Conservation (phyloP, 2,113 vertebrate genomes). For the Apus apus region DNA sequence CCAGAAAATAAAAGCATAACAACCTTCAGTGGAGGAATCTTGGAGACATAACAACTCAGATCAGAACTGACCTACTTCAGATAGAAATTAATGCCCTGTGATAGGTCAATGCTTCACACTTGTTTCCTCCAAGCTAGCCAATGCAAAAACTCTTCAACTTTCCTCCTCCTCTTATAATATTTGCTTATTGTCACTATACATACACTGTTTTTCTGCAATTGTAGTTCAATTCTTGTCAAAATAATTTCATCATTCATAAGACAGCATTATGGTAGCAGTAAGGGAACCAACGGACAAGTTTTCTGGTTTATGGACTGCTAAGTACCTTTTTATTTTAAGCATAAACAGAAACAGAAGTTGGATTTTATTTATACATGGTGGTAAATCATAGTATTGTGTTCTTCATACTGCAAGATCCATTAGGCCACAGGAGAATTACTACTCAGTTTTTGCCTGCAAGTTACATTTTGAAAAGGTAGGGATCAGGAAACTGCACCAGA, state of each 20-base stretch:
- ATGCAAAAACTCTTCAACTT: not conserved
- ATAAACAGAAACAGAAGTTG: not conserved
- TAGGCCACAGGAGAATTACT: not conserved
- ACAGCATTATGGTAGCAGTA: not conserved
- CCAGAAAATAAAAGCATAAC: not conserved
- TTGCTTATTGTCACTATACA: not conserved
- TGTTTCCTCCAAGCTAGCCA: not conserved
- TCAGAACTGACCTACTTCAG: not conserved
- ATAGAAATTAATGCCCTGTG: not conserved
- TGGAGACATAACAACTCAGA: not conserved
- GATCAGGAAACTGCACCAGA: not conserved
- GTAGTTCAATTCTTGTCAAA: not conserved
- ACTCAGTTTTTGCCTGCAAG: not conserved
- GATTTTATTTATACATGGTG: not conserved
- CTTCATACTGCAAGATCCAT: not conserved
- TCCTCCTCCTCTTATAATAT: not conserved
- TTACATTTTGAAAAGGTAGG: not conserved
- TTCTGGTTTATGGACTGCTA: not conserved
- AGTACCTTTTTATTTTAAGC: constrained; percentile 19
- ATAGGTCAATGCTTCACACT: not conserved
- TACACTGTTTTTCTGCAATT: not conserved
- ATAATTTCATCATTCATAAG: constrained; percentile 1
- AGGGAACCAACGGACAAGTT: not conserved
- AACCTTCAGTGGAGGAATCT: not conserved
- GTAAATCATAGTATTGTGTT: not conserved